Evolutionary conservation across 2,888 invertebrate species (phyloP).

Genomic region (Fragum fragum): DNA sequence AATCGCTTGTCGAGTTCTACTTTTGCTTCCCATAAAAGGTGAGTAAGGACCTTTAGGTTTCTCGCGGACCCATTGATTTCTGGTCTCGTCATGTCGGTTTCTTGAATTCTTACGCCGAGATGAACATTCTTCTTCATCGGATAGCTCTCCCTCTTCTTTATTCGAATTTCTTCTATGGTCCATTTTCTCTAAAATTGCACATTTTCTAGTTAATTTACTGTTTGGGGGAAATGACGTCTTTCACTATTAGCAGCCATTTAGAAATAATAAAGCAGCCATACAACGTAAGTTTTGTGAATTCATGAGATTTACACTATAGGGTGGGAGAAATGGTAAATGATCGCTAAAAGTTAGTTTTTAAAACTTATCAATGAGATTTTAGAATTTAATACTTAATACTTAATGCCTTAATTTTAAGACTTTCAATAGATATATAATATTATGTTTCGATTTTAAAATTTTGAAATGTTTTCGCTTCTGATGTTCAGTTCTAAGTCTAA

Average conservation of each 20-base stretch:
- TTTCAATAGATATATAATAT: too few species aligned
- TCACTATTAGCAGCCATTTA: not conserved
- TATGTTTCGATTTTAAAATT: too few species aligned
- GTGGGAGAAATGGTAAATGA: too few species aligned
- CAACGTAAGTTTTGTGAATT: too few species aligned
- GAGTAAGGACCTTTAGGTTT: not conserved
- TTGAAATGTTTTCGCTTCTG: too few species aligned
- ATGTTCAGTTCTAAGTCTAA: too few species aligned
- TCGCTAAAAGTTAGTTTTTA: too few species aligned
- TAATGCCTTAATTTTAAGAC: too few species aligned
- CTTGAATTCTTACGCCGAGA: not conserved
- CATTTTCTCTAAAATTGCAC: not conserved
- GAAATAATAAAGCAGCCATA: too few species aligned
- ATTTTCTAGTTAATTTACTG: not conserved
- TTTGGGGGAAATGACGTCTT: not conserved
- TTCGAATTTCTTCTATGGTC: conserved; percentile 24
- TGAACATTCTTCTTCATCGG: conserved; percentile 70
- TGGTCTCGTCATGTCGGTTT: not conserved
- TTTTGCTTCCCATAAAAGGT: conserved; percentile 30
- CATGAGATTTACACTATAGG: too few species aligned
- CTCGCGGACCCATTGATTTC: not conserved
- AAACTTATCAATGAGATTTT: too few species aligned
- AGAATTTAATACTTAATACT: too few species aligned
- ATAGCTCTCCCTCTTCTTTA: conserved; percentile 78
- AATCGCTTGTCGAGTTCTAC: conserved; percentile 21